Evolutionary conservation across 2,797 vertebrate genomes (phyloP).

Genomic region (Pogonophryne albipinna): DNA sequence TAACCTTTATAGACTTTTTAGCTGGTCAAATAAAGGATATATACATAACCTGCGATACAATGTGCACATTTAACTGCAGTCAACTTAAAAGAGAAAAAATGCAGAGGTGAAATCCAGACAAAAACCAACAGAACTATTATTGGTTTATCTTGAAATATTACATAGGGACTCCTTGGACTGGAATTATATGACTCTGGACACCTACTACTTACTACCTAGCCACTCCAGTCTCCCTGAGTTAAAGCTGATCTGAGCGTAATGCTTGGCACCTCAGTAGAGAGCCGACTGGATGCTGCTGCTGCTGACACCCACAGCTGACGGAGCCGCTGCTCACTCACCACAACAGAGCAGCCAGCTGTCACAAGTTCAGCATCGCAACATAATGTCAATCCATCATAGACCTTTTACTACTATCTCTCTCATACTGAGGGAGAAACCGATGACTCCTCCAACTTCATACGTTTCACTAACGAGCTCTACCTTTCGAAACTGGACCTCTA

Average conservation of each 20-base stretch:
- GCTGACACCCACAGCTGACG: constrained; percentile 70
- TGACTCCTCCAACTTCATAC: constrained; percentile 25
- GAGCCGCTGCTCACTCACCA: constrained; percentile 71
- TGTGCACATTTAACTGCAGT: neutral
- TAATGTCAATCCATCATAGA: constrained; percentile 64
- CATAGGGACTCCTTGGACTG: neutral
- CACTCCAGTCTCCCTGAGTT: constrained; percentile 39
- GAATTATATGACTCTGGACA: constrained; percentile 1
- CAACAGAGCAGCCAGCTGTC: constrained; percentile 63
- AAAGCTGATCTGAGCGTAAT: constrained; percentile 57
- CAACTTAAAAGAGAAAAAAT: constrained; percentile 13
- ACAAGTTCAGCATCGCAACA: constrained; percentile 60
- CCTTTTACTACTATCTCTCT: constrained; percentile 48
- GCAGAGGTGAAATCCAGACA: neutral
- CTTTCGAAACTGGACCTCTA: constrained; percentile 31
- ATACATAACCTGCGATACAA: neutral
- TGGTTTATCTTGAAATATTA: neutral
- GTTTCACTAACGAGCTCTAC: constrained; percentile 14
- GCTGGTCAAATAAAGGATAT: neutral
- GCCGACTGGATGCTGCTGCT: constrained; percentile 49
- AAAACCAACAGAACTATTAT: neutral
- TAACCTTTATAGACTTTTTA: neutral
- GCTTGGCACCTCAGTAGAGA: constrained; percentile 49
- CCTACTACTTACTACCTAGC: constrained; percentile 12
- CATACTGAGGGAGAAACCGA: constrained; percentile 34